Evolutionary conservation across 2,888 invertebrate species (phyloP).

Genomic region (Drosophila glabriapex): DNA sequence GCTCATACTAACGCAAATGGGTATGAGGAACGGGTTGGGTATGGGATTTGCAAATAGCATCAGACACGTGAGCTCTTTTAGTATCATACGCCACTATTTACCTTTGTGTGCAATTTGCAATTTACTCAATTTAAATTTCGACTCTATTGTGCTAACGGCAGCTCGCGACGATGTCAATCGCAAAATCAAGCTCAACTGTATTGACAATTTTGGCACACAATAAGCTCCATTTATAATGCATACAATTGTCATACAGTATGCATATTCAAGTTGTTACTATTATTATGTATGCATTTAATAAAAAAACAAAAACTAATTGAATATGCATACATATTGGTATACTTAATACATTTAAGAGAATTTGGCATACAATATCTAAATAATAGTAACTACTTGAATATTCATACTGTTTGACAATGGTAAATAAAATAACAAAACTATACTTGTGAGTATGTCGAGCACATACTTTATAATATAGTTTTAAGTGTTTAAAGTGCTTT

Average conservation of each 20-base stretch:
- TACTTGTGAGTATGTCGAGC: background rate
- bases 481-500: background rate
- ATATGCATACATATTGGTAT: no score
- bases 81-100: slow-evolving; percentile 38
- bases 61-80: slow-evolving; percentile 54
- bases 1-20: background rate
- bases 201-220: slow-evolving; percentile 34
- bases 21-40: background rate
- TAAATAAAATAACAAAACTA: background rate
- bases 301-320: slow-evolving; percentile 5
- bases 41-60: slow-evolving; percentile 37
- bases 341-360: background rate
- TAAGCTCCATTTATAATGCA: slow-evolving; percentile 27
- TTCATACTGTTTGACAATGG: background rate
- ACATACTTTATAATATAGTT: background rate
- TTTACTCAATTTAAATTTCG: slow-evolving; percentile 76
- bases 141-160: slow-evolving; percentile 38
- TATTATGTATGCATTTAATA: slow-evolving; percentile 3
- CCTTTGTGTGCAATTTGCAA: slow-evolving; percentile 72
- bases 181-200: slow-evolving; percentile 16
- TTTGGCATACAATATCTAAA: background rate
- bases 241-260: slow-evolving; percentile 7
- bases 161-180: slow-evolving; percentile 36
- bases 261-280: slow-evolving; percentile 10
- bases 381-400: background rate